Conservation (phyloP, 2,888 invertebrate species). For the Netelia inedita region DNA sequence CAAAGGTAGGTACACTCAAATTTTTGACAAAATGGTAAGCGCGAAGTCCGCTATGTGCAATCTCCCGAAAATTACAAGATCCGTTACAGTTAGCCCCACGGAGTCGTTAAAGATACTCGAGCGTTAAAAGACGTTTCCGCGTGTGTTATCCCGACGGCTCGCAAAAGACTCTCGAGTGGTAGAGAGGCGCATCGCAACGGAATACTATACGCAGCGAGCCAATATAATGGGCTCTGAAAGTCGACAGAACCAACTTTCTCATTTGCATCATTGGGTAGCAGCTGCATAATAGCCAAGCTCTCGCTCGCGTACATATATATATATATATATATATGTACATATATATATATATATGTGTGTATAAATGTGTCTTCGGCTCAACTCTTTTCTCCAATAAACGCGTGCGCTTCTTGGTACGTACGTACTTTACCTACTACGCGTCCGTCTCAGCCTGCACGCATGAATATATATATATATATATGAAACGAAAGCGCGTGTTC, state of each 20-base stretch:
- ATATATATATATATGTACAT: conserved; percentile 6
- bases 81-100: neutral
- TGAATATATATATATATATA: conserved; percentile 20
- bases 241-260: conserved; percentile 50
- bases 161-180: neutral
- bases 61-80: conserved; percentile 20
- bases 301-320: conserved; percentile 16
- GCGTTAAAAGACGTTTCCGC: conserved; percentile 35
- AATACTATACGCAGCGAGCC: conserved; percentile 21
- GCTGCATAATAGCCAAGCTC: conserved; percentile 44
- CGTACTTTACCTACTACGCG: conserved; percentile 6
- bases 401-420: conserved; percentile 28
- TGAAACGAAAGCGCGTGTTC: conserved; percentile 20
- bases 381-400: conserved; percentile 53
- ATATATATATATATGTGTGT: conserved; percentile 2
- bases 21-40: neutral
- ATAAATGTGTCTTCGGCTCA: conserved; percentile 1
- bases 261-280: conserved; percentile 52
- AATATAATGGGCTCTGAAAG: conserved; percentile 49
- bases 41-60: neutral
- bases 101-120: conserved; percentile 26
- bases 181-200: neutral
- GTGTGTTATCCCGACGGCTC: conserved; percentile 26
- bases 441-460: neutral
- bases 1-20: too few relatives aligned